These are phyloP conservation scores for Pelochelys cantorii DNA, from an alignment of 2,797 vertebrate genomes.

Conservation along the genomic window DNA sequence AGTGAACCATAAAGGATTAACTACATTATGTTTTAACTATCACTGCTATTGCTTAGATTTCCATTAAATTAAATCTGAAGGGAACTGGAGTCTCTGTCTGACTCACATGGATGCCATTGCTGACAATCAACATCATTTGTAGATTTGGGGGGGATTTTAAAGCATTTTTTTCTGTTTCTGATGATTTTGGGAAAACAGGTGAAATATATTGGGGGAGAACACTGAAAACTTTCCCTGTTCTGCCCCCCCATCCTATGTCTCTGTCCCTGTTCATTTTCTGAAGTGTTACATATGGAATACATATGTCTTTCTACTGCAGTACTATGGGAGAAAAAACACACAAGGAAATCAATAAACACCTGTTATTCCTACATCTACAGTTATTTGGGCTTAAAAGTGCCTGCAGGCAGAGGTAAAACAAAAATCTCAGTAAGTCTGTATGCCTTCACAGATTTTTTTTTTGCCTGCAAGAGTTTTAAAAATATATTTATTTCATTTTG, in stretches of 20 bases:
- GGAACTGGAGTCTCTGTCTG: not conserved
- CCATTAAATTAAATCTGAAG: not conserved
- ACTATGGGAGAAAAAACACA: conserved; percentile 54
- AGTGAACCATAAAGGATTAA: not conserved
- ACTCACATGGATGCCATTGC: not conserved
- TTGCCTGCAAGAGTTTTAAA: conserved; percentile 42
- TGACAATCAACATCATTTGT: not conserved
- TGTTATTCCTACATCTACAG: conserved; percentile 71
- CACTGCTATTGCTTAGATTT: not conserved
- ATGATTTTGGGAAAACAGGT: conserved; percentile 43
- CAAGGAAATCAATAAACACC: conserved; percentile 79
- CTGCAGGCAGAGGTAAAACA: conserved; percentile 73
- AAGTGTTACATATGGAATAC: conserved; percentile 76
- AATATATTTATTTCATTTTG: conserved; percentile 62
- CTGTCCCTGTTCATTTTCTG: conserved; percentile 72
- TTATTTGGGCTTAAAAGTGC: conserved; percentile 73
- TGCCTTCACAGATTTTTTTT: conserved; percentile 63
- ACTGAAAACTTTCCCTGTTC: not conserved
- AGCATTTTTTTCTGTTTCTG: conserved; percentile 32
- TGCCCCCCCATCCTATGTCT: conserved; percentile 61
- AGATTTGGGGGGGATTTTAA: conserved; percentile 10
- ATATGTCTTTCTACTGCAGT: conserved; percentile 69
- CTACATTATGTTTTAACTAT: not conserved
- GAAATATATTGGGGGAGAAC: conserved; percentile 47
- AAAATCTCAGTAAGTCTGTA: conserved; percentile 47